A percentile compares a stretch with the other conserved stretches of the same genome.
phyloP scores from a whole-genome alignment of 2,888 invertebrate genomes.

The Cylloceria caligata region DNA sequence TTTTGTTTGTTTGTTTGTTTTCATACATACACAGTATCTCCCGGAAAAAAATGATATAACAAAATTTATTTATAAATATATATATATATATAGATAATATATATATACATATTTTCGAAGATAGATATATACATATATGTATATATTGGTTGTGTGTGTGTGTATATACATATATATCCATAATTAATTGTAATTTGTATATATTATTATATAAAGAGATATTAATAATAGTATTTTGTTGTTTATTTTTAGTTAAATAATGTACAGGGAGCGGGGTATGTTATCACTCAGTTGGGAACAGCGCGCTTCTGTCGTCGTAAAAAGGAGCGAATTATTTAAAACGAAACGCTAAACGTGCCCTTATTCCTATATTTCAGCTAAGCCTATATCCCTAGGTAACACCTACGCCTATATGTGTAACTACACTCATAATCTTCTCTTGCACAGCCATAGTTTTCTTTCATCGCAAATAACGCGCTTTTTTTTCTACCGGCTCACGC shows the following conservation, averaged over 20 bases:
- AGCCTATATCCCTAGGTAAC: slow-evolving; percentile 83
- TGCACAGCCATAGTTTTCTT: slow-evolving; percentile 83
- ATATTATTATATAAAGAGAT: slow-evolving; percentile 82
- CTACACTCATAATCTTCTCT: slow-evolving; percentile 83
- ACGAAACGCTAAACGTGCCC: slow-evolving; percentile 78
- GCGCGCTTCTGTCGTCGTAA: slow-evolving; percentile 37
- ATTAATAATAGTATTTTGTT: slow-evolving; percentile 81
- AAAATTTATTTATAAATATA: slow-evolving; percentile 75
- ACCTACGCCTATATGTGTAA: slow-evolving; percentile 82
- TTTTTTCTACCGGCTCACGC: slow-evolving; percentile 42
- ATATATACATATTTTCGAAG: slow-evolving; percentile 68
- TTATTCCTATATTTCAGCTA: slow-evolving; percentile 80
- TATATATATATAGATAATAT: slow-evolving; percentile 67
- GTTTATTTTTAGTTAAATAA: slow-evolving; percentile 74
- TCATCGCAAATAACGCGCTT: slow-evolving; percentile 61
- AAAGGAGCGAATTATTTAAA: slow-evolving; percentile 58
- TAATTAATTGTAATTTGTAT: slow-evolving; percentile 79
- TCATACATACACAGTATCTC: slow-evolving; percentile 73
- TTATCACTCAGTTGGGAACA: slow-evolving; percentile 73
- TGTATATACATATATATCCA: slow-evolving; percentile 80
- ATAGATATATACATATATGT: slow-evolving; percentile 76
- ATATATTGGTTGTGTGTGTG: slow-evolving; percentile 64
- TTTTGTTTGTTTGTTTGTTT: slow-evolving; percentile 16
- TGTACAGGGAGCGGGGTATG: slow-evolving; percentile 80
- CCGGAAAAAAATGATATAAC: slow-evolving; percentile 79